phyloP scores from a whole-genome alignment of 1,140 invertebrate genomes.

The Panonychus citri region DNA sequence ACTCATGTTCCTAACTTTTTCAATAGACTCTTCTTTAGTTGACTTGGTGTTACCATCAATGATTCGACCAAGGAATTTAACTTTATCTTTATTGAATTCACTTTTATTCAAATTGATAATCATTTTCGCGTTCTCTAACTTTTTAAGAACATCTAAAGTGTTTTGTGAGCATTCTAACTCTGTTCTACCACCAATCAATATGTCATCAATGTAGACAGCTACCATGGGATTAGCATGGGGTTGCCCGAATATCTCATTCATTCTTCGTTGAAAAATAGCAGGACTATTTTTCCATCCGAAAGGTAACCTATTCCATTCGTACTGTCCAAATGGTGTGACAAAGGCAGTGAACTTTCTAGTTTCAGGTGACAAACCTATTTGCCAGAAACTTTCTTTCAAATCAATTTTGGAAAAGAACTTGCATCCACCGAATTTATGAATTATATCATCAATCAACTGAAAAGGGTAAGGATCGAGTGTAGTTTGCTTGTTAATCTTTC shows the following conservation, averaged over 20 bases:
- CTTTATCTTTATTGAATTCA: not conserved
- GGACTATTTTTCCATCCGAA: not conserved
- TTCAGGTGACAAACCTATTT: not conserved
- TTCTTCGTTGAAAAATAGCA: not conserved
- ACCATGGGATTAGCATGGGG: not conserved
- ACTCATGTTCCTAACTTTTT: not conserved
- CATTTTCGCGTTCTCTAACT: not conserved
- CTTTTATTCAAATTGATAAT: not conserved
- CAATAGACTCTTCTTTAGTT: not conserved
- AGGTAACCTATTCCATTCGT: constrained; percentile 1
- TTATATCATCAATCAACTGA: not conserved
- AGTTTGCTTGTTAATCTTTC: constrained; percentile 1
- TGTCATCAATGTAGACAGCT: not conserved
- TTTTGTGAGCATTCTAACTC: not conserved
- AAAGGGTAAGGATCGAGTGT: not conserved
- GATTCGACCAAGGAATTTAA: not conserved
- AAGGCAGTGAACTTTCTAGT: not conserved
- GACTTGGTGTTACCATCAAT: not conserved
- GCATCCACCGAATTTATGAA: not conserved
- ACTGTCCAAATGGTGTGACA: not conserved
- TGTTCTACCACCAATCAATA: not conserved
- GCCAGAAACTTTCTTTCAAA: not conserved
- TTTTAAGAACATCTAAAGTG: not conserved
- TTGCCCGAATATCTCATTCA: not conserved
- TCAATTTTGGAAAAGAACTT: not conserved